Base-by-base conservation (phyloP, 2,888 invertebrate species). In the Ernsta delagoae region DNA sequence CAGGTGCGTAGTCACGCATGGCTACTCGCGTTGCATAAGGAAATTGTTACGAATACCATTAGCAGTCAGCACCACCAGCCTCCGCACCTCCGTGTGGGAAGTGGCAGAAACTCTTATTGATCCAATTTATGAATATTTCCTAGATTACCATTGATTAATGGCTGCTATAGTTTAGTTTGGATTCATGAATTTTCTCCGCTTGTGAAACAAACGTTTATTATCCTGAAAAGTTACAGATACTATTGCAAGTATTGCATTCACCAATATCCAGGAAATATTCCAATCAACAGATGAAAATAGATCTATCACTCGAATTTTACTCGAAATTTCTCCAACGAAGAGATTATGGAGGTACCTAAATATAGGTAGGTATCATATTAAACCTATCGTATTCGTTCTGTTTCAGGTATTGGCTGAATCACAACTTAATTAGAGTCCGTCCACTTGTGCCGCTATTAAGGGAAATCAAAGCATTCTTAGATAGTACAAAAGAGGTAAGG, bases 341-440 rank as follows among this genome's bases (percentile, higher is more conserved):
- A n/a, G n/a, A n/a, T n/a, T n/a, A n/a, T n/a, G n/a, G n/a, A n/a
- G n/a, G n/a, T n/a, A n/a, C n/a, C n/a, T n/a, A n/a, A n/a, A n/a
- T n/a, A n/a, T n/a, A n/a, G n/a, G n/a, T n/a, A n/a, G 24, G 24
- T 24, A 24, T 24, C 24, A 3, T 24, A 24, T 24, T 24, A 24
- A 24, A 24, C 24, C 24, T 24, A 36, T 59, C 5, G 24, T 31
- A n/a, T 54, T 24, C 4, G 41, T 65, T 59, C 5, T 6, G 56
- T 87, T 93, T 74, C 86, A 95, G 96, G 74, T 96, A 96, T 82
- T 96, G 95, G 95, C 89, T 96, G 68, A 96, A 96, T 83, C 96
- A 97, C 83, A 96, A 96, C 81, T 89, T 96, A 79, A 94, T 96
- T 70, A 92, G 95, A 79, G 94, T 97, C 70, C 95, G 95, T 77